Conservation (phyloP, 2,113 vertebrate genomes). For the Hippocampus mohnikei region DNA sequence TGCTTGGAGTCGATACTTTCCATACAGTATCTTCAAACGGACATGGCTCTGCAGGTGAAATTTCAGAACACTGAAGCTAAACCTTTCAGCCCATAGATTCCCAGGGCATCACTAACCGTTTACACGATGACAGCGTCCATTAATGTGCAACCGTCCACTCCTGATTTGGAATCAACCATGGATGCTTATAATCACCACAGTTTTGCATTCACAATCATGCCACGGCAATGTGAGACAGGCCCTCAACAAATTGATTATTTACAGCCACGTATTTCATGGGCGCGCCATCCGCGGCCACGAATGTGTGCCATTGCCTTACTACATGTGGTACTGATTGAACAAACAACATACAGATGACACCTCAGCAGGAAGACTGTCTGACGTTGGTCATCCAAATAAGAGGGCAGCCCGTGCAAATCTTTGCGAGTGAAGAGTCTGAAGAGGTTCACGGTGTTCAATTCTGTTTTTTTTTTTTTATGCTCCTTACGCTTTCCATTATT, state of each 20-base stretch:
- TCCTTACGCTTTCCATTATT: slow-evolving; percentile 2
- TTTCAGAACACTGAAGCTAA: background rate
- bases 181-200: slow-evolving; percentile 9
- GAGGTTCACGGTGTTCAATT: background rate
- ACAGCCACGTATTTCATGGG: background rate
- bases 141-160: slow-evolving; percentile 15
- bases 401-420: background rate
- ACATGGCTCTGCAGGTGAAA: background rate
- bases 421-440: background rate
- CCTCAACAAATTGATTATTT: background rate
- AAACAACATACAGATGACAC: too few species aligned
- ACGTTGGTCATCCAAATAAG: background rate
- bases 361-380: background rate
- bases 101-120: slow-evolving; percentile 3
- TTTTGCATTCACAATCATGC: slow-evolving; percentile 20
- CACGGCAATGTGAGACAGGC: background rate
- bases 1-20: background rate
- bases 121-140: background rate
- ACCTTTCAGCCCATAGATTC: background rate
- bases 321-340: background rate
- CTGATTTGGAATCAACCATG: slow-evolving; percentile 11
- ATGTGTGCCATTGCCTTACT: background rate
- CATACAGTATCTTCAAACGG: background rate
- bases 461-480: background rate
- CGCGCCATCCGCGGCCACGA: background rate